Percentiles rank a stretch among this genome's conserved stretches.
Conservation (phyloP, 2,888 invertebrate species). For the Polyommatus iphigenia region DNA sequence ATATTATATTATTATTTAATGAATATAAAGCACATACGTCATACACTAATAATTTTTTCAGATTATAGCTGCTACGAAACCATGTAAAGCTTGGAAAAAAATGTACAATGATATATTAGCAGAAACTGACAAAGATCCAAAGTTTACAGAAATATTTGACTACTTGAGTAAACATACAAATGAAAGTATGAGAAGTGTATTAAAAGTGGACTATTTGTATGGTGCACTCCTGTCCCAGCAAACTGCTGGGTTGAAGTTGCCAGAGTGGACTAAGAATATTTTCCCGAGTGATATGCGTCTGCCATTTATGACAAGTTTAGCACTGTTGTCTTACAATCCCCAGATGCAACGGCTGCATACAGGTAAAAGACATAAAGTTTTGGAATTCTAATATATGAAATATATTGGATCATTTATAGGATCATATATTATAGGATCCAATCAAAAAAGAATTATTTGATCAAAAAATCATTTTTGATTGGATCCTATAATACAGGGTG, state of each 20-base stretch:
- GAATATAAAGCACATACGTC: no score
- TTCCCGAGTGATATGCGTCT: constrained; percentile 84
- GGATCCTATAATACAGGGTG: no score
- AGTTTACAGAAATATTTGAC: constrained; percentile 82
- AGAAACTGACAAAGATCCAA: constrained; percentile 71
- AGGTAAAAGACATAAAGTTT: constrained; percentile 69
- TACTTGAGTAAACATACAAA: constrained; percentile 79
- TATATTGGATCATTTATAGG: no score
- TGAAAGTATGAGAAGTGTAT: constrained; percentile 74
- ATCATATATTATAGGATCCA: no score
- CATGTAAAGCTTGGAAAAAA: constrained; percentile 61
- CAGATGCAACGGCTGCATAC: constrained; percentile 86
- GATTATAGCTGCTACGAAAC: constrained; percentile 68
- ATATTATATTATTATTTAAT: no score
- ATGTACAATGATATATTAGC: constrained; percentile 73
- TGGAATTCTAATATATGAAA: constrained; percentile 19
- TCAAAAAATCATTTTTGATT: no score
- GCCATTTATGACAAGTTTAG: constrained; percentile 85
- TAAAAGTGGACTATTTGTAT: constrained; percentile 86
- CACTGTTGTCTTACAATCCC: constrained; percentile 84
- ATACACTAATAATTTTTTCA: constrained; percentile 40
- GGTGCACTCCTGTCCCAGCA: constrained; percentile 84
- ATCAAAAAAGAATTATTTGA: no score
- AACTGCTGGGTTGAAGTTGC: constrained; percentile 84
- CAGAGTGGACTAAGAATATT: constrained; percentile 86